Evolutionary conservation across 2,888 invertebrate species (phyloP).

Genomic region (Gryllus longicercus): DNA sequence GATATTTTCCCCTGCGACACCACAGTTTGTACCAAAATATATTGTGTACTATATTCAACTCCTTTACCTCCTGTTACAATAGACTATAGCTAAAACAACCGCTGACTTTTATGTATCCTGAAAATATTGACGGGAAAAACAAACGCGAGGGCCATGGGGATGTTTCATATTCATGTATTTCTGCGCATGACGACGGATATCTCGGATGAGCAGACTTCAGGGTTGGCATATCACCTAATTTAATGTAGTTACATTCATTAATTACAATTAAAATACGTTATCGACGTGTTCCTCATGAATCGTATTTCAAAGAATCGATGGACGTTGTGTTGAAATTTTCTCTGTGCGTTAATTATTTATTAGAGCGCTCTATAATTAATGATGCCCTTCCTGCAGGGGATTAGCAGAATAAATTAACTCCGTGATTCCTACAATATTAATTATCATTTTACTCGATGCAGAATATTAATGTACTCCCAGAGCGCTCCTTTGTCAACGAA

Average conservation of each 20-base stretch:
- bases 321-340: background rate
- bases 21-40: no score
- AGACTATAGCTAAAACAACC: no score
- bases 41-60: no score
- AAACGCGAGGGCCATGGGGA: no score
- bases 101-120: no score
- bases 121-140: no score
- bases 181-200: no score
- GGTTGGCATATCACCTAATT: background rate
- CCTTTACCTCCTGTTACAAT: no score
- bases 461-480: background rate
- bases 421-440: background rate
- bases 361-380: conserved; percentile 11
- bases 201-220: no score
- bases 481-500: background rate
- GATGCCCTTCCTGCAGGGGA: background rate
- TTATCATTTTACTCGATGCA: background rate
- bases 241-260: background rate
- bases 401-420: background rate
- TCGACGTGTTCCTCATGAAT: background rate
- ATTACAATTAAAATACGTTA: background rate
- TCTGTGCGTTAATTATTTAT: background rate
- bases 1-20: no score
- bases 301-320: background rate
- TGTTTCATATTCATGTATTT: no score